These are phyloP conservation scores for Ormia ochracea DNA, from an alignment of 2,888 invertebrate genomes.

Conservation along the genomic window DNA sequence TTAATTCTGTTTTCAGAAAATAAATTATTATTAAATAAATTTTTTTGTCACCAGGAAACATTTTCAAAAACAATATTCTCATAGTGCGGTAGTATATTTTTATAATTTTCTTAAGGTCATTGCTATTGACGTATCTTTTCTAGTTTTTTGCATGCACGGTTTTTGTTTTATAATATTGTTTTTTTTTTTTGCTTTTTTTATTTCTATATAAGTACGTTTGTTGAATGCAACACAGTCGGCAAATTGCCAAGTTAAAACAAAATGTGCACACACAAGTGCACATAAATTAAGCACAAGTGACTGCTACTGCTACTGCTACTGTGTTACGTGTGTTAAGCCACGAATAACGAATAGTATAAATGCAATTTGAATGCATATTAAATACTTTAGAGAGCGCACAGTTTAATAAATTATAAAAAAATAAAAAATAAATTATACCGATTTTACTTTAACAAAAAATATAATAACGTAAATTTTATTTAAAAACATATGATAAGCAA, in stretches of 20 bases:
- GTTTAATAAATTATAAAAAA: too few species aligned
- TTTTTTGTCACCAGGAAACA: conserved; percentile 48
- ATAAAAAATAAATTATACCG: neutral
- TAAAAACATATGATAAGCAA: too few species aligned
- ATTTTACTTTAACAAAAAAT: neutral
- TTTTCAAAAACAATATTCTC: conserved; percentile 1
- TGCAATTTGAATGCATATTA: neutral
- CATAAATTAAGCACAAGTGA: neutral
- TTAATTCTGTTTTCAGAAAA: neutral
- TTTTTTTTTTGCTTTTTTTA: neutral
- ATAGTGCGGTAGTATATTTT: conserved; percentile 4
- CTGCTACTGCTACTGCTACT: too few species aligned
- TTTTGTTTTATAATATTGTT: conserved; percentile 14
- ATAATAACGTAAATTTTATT: neutral
- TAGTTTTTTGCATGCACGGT: neutral
- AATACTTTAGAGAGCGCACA: neutral
- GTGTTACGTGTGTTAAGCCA: conserved; percentile 13
- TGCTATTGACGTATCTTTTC: conserved; percentile 56
- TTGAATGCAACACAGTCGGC: conserved; percentile 59
- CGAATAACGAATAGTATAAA: neutral
- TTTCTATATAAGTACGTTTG: conserved; percentile 21
- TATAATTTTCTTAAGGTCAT: conserved; percentile 59
- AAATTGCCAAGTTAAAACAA: conserved; percentile 49
- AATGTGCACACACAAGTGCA: neutral
- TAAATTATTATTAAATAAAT: neutral